Conservation (phyloP, 2,888 invertebrate genomes). For the Lasioglossum morio region DNA sequence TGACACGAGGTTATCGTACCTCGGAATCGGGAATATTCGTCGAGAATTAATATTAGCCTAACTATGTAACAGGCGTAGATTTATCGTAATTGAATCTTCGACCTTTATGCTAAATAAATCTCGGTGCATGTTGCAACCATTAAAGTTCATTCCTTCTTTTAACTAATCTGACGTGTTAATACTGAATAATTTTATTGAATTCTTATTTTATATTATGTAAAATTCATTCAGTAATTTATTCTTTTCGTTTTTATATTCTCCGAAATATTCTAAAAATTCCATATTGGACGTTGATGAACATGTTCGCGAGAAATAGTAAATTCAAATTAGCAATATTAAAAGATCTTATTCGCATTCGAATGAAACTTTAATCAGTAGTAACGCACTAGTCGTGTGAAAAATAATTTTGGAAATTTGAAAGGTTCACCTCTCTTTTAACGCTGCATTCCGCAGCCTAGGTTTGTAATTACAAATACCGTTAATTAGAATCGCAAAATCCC, state of each 20-base stretch:
- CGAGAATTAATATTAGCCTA: not conserved
- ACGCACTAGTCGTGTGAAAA: not conserved
- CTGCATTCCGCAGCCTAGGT: not conserved
- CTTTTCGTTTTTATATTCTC: too few species aligned
- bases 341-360: not conserved
- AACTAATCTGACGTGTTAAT: not conserved
- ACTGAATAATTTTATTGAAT: not conserved
- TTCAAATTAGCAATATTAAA: not conserved
- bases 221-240: too few species aligned
- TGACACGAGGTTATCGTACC: constrained; percentile 34
- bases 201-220: too few species aligned
- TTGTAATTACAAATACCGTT: not conserved
- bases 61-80: not conserved
- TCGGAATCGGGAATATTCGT: constrained; percentile 6
- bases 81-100: not conserved
- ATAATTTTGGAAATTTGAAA: not conserved
- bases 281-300: not conserved
- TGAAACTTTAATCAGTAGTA: not conserved
- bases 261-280: not conserved
- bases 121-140: not conserved
- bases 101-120: not conserved
- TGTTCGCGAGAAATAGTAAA: not conserved
- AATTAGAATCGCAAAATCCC: not conserved
- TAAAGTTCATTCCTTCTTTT: not conserved
- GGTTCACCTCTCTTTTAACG: not conserved